phyloP scores from a whole-genome alignment of 2,797 vertebrate species.

The Xenopus petersii region DNA sequence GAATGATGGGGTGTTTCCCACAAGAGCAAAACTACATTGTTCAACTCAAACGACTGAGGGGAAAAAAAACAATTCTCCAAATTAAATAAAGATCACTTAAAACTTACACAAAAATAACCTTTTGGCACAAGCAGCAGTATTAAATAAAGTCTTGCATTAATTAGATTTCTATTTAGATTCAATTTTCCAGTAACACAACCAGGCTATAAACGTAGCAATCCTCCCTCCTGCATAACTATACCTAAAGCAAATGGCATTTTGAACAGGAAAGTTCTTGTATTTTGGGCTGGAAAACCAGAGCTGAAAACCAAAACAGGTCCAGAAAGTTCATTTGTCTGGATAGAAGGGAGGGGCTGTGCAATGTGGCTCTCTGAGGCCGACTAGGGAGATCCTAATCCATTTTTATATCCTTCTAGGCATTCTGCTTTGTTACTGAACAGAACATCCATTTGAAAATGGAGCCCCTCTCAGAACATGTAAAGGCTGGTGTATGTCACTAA shows the following conservation, averaged over 20 bases:
- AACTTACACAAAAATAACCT: not conserved
- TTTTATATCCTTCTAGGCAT: conserved; percentile 21
- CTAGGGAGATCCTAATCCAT: conserved; percentile 19
- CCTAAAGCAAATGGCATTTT: not conserved
- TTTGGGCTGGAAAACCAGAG: conserved; percentile 3
- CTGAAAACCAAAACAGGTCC: conserved; percentile 33
- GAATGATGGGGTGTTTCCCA: too few relatives aligned
- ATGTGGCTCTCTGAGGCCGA: conserved; percentile 4
- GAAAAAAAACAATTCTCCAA: not conserved
- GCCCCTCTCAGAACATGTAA: not conserved
- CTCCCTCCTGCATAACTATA: conserved; percentile 3
- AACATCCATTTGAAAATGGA: not conserved
- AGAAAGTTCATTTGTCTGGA: conserved; percentile 33
- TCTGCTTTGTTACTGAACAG: not conserved
- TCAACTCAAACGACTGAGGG: not conserved
- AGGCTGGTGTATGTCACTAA: not conserved
- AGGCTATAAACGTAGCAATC: not conserved
- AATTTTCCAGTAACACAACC: conserved; percentile 21
- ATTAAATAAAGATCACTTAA: not conserved
- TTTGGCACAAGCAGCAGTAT: conserved; percentile 26
- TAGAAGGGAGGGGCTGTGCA: conserved; percentile 21
- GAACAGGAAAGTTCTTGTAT: conserved; percentile 3
- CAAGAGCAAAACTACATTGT: too few relatives aligned
- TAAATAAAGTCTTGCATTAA: conserved; percentile 29
- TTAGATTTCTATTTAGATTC: conserved; percentile 31